Base-by-base conservation (phyloP, 1,140 invertebrate genomes). In the Manduca sexta region DNA sequence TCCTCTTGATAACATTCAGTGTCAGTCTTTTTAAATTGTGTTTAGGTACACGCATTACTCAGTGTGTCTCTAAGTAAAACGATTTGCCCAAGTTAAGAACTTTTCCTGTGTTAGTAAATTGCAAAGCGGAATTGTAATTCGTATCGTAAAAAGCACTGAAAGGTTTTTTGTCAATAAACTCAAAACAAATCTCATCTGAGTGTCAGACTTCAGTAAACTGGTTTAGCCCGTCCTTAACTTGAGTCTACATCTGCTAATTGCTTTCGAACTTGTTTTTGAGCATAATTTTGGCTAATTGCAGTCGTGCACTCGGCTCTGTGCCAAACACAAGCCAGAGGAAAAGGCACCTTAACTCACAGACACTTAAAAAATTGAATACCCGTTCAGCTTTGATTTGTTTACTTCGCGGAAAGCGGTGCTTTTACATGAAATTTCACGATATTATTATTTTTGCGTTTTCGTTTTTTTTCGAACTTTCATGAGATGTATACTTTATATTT, bases 251-350 rank as follows among this genome's bases (percentile, higher is more conserved):
- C 69, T 71, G 71, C 70, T 79, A 81, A 84, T 84, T 81, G 69
- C 74, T 76, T 68, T 56, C 51, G 61, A 80, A 80, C 64, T 78
- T 80, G 80, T 84, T 84, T 81, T 81, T 73, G 64, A 65, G 69
- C 68, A 78, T 80, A 78, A 81, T 84, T 84, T 77, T 65, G 59
- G 77, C 74, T 81, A 84, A 84, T 80, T 81, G 74, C 75, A 73
- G 57, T 55, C 53, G 64, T 59, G 65, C 61, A 64, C 64, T 71
- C 56, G 73, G 79, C 73, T 49, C 48, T n/a, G 51, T 39, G 74
- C 76, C 76, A 83, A 69, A 66, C 67, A 62, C 57, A 64, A 61
- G 60, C 63, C 52, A 46, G 41, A 53, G 49, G 64, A 64, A 66
- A 63, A 65, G 60, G 57, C 54, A 62, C 60, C 59, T 63, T 75